Base-by-base conservation (phyloP, 2,888 invertebrate genomes). In the Micropterix aruncella region DNA sequence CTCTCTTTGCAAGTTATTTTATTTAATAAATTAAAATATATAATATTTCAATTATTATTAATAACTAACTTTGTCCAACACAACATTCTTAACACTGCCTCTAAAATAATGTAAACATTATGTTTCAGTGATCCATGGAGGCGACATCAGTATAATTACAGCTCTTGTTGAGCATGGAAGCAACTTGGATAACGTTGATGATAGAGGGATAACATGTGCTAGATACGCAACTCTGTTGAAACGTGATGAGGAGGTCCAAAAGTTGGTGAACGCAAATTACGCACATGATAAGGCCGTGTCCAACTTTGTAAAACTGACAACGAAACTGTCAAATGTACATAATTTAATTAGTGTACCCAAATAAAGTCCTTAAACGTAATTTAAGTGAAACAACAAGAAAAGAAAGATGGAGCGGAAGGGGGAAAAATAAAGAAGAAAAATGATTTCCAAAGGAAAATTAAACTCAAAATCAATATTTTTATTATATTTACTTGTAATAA, bases 81-180 rank as follows among this genome's bases (percentile, higher is more conserved):
- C n/a, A n/a, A n/a, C n/a, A n/a, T n/a, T n/a, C n/a, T n/a, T n/a
- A n/a, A n/a, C n/a, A n/a, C n/a, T n/a, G n/a, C n/a, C n/a, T n/a
- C n/a, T 7, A 27, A 27, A 27, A 27, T 27, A 7, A 27, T 27
- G 27, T 27, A 27, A 16, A 43, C 18, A 2, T 9, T 36, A 7
- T 46, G 15, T 56, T 57, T 2, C 53, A 74, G 75, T 70, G 15
- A 65, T 69, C 40, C 63, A 74, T 53, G 63, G 63, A 4, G 63
- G 65, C 1, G 54, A 51, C 1, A 60, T 62, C 1, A 62, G 59
- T 2, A 53, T 75, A 37, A 56, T 73, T 1, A 56, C 60, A 9
- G 63, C 67, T 52, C 56, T 75, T 50, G 54, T 74, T 15, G 38
- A 51, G 2, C 62, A 67, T 9, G 73, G 73, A 19, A 68, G 72